These are phyloP conservation scores for Villa cingulata DNA, from an alignment of 2,888 invertebrate genomes.

Conservation along the genomic window DNA sequence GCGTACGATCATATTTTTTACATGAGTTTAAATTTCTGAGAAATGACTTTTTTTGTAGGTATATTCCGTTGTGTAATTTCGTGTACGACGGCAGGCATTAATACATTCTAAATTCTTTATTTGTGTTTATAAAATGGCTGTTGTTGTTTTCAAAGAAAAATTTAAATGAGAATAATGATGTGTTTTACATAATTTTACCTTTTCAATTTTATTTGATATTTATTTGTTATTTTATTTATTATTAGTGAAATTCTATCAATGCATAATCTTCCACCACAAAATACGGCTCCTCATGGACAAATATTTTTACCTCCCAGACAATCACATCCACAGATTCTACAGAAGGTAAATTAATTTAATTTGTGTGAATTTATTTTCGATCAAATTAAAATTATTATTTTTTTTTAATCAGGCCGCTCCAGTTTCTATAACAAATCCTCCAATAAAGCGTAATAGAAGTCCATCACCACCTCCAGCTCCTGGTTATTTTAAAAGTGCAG, in stretches of 20 bases:
- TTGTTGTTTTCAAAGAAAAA: too few relatives aligned
- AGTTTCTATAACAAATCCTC: constrained; percentile 21
- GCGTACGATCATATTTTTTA: too few relatives aligned
- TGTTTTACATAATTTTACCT: too few relatives aligned
- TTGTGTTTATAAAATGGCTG: too few relatives aligned
- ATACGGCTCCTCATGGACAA: constrained; percentile 44
- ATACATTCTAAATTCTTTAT: too few relatives aligned
- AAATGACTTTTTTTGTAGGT: too few relatives aligned
- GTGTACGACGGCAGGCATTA: too few relatives aligned
- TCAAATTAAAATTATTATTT: background rate
- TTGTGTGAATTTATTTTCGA: background rate
- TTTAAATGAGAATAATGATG: too few relatives aligned
- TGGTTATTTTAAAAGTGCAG: constrained; percentile 29
- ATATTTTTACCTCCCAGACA: constrained; percentile 50
- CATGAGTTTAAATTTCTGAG: too few relatives aligned
- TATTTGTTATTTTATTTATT: background rate
- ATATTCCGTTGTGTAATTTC: too few relatives aligned
- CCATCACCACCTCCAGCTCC: constrained; percentile 39
- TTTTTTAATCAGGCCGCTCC: constrained; percentile 17
- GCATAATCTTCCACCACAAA: constrained; percentile 39
- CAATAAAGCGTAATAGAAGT: constrained; percentile 42
- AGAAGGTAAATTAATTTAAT: constrained; percentile 18
- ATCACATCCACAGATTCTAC: constrained; percentile 27
- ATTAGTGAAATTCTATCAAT: constrained; percentile 46
- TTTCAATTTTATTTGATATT: too few relatives aligned